Base-by-base conservation (phyloP, 2,888 invertebrate genomes). In the Phorcus lineatus region DNA sequence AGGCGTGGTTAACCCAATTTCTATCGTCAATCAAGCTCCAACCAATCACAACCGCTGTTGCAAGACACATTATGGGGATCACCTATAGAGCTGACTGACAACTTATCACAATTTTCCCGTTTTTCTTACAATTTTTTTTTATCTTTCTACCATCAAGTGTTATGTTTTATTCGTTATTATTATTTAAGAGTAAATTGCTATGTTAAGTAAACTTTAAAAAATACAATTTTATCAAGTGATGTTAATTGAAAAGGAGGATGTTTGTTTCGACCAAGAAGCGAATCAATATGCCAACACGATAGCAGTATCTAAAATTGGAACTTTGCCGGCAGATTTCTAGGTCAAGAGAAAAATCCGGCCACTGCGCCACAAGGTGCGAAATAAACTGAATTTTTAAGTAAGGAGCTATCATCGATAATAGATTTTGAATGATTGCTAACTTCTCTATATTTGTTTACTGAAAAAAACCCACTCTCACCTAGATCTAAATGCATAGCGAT, bases 1-100 rank as follows among this genome's bases (percentile, higher is more conserved):
- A 81, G 85, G 86, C 80, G 85, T 53, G 85, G 83, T 81, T 85
- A 86, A 85, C 85, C 85, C 80, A 84, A 79, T 84, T 85, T 83
- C 78, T 77, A 80, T 76, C 83, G 86, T 82, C 86, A 86, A 84
- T 86, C 85, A 86, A 52, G 13, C 24, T 36, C 82, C 54, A 81
- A 79, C 87, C 87, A 87, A 87, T 87, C 84, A 85, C 67, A 85
- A 62, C n/a, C 28, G 74, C 54, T 81, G 81, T 78, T 76, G 24
- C 36, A 76, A 55, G 36, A 40, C 19, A 70, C 70, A 70, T 31
- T 70, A 40, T 70, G 70, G 70, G 17, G 28, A 70, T 28, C 31
- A 19, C 16, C 36, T 19, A 40, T 70, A 36, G 36, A 40, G 40
- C 28, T 1, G 11, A 28, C 62, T 28, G 28, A 62, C 62, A 62